A percentile compares a stretch with the other conserved stretches of the same genome.
Conservation (phyloP, 2,113 vertebrate species). For the Phalacrocorax pelagicus region DNA sequence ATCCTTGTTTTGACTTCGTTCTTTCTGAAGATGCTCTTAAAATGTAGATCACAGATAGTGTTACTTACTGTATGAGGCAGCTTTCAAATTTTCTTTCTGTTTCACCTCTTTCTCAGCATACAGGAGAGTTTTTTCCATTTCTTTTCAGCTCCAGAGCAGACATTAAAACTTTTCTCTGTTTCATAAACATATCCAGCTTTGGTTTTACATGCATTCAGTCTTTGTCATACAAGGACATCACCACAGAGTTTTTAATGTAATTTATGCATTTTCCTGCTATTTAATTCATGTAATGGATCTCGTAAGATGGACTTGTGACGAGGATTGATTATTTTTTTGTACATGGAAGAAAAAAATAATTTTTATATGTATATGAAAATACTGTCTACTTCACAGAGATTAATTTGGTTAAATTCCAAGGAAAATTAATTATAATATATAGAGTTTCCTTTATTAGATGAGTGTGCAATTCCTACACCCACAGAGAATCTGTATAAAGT, state of each 20-base stretch:
- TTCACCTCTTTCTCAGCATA: neutral
- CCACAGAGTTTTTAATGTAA: neutral
- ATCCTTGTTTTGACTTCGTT: conserved; percentile 26
- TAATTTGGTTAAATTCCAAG: conserved; percentile 9
- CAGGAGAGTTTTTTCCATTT: neutral
- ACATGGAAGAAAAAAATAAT: neutral
- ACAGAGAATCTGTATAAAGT: conserved; percentile 25
- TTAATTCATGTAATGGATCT: neutral
- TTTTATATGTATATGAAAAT: neutral
- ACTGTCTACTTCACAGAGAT: neutral
- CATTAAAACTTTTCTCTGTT: neutral
- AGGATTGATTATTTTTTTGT: neutral
- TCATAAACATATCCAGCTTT: neutral
- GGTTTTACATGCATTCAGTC: neutral
- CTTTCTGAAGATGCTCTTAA: conserved; percentile 20
- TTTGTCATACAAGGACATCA: neutral
- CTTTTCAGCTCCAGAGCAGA: neutral
- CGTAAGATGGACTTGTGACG: neutral
- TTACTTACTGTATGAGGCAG: neutral
- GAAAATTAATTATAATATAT: neutral
- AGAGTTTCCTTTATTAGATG: conserved; percentile 13
- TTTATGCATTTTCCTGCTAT: neutral
- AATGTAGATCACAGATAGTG: conserved; percentile 8
- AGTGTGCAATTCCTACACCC: neutral
- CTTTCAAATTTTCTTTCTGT: conserved; percentile 2